Conservation (phyloP, 2,797 vertebrate genomes). For the Martes flavigula region DNA sequence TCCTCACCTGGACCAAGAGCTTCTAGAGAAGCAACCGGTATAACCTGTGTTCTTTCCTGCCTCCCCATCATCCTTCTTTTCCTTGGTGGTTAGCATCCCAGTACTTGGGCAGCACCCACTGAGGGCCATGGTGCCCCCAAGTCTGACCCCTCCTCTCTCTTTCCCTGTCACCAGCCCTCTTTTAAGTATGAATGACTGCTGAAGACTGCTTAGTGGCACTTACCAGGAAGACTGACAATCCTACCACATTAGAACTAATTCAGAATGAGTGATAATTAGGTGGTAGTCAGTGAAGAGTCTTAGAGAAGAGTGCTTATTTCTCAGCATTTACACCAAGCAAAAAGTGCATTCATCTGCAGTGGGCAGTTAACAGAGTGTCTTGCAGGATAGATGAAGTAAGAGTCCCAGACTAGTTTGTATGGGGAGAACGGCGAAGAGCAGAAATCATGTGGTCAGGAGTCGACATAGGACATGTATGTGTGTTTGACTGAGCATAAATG, state of each 20-base stretch:
- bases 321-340: background rate
- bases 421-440: background rate
- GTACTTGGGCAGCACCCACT: background rate
- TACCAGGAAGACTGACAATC: background rate
- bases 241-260: background rate
- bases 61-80: background rate
- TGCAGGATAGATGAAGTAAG: background rate
- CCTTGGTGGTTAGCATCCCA: background rate
- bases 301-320: background rate
- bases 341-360: background rate
- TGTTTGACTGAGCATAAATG: background rate
- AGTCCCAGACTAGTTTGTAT: background rate
- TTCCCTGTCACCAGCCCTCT: background rate
- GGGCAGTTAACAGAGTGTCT: background rate
- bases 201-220: background rate
- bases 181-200: background rate
- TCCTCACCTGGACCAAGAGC: background rate
- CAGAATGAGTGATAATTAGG: background rate
- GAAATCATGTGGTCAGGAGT: background rate
- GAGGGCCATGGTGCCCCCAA: background rate
- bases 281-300: background rate
- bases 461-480: background rate
- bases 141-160: background rate
- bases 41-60: background rate
- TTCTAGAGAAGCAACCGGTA: background rate